Percentiles rank a stretch among this genome's conserved stretches.
Evolutionary conservation across 2,888 invertebrate genomes (phyloP).

Genomic region (Zeuzera pyrina): DNA sequence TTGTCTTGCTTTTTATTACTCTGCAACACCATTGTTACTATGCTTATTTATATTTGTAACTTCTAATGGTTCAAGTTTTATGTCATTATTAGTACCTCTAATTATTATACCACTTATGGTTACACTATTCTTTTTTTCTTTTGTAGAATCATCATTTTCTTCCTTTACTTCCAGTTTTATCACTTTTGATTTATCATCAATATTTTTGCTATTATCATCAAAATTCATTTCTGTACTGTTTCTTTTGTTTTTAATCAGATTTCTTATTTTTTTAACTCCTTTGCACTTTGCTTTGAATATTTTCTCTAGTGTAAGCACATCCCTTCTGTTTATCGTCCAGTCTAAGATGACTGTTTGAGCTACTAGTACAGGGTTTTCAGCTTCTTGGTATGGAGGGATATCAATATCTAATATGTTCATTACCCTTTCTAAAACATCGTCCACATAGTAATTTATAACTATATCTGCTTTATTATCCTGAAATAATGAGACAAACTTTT

Average conservation of each 20-base stretch:
- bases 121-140: too few relatives aligned
- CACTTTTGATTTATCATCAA: conserved; percentile 38
- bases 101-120: too few relatives aligned
- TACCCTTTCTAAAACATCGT: conserved; percentile 83
- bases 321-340: conserved; percentile 80
- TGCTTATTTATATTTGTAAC: too few relatives aligned
- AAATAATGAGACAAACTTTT: conserved; percentile 27
- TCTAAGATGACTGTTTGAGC: conserved; percentile 66
- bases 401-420: conserved; percentile 82
- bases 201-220: conserved; percentile 3
- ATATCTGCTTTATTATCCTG: conserved; percentile 94
- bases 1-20: too few relatives aligned
- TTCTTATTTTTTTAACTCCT: conserved; percentile 58
- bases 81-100: too few relatives aligned
- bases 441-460: conserved; percentile 90
- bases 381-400: conserved; percentile 79
- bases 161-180: conserved; percentile 41
- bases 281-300: conserved; percentile 65
- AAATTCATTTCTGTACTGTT: conserved; percentile 22
- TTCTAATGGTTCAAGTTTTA: too few relatives aligned
- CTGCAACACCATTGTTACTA: too few relatives aligned
- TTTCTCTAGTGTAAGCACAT: conserved; percentile 75
- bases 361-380: conserved; percentile 78
- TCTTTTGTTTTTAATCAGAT: conserved; percentile 44
- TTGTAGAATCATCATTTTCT: conserved; percentile 17